Evolutionary conservation across 2,113 vertebrate species (phyloP), one percentile per base, ranked within the genome.

Genomic region (Pseudorectes ferrugineus): DNA sequence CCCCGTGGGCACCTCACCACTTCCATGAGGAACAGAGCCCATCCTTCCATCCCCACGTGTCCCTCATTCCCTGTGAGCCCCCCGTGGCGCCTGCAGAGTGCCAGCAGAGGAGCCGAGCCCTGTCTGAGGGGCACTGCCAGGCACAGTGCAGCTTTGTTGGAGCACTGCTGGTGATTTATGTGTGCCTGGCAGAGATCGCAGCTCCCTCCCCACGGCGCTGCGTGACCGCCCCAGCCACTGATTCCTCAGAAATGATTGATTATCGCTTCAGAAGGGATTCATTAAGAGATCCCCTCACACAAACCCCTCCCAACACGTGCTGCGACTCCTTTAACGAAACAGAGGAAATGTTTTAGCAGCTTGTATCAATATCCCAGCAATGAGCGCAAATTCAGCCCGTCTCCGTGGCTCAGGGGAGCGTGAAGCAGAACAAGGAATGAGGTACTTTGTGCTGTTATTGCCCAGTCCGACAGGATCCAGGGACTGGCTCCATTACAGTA

Each of bases 11-110:
- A 23, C 4, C 40, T 43, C 35, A 18, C 0, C 0, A 6, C 4
- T 38, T 6, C 10, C 29, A 7, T 5, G 6, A 26, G 35, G 3
- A 14, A 11, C 49, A 51, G 3, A 3, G 55, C 18, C 6, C 61
- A 2, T 21, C 54, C 40, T 26, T 21, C 55, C 40, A 25, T 23
- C 58, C 26, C 26, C 58, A 22, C 31, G 45, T 20, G 46, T 46
- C 6, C 71, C 66, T 54, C 25, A 8, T 20, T 33, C 14, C 7
- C 62, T 4, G 0, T 5, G 61, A 79, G 66, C n/a, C 21, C 76
- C 12, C 14, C 9, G 0, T 0, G 8, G n/a, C 16, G 31, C 22
- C 78, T 3, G 0, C 70, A 10, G 66, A 31, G 24, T 0, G 13
- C 13, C 45, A 10, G 20, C 17, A 33, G 62, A 73, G 63, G 35